Conservation (phyloP, 35 echinoderm and acorn worm genomes). For the Hemicentrotus pulcherrimus region DNA sequence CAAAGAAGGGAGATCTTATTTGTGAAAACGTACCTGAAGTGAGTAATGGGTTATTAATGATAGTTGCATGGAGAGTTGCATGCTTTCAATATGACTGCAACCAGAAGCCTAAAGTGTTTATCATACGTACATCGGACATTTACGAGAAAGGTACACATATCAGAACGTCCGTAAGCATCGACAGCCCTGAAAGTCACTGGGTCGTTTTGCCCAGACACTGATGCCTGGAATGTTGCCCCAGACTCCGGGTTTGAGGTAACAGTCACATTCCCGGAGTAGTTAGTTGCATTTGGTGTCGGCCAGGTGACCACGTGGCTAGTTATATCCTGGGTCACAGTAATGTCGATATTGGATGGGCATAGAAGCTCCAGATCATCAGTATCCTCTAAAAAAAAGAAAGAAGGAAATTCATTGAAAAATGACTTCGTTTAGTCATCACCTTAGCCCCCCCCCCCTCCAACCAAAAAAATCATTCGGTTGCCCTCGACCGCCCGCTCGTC, state of each 20-base stretch:
- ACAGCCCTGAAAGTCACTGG: neutral
- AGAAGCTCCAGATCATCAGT: neutral
- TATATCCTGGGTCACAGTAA: neutral
- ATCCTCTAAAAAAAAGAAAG: neutral
- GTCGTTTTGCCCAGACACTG: neutral
- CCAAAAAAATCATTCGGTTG: too few species aligned
- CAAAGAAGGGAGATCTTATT: neutral
- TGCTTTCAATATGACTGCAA: neutral
- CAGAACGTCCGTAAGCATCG: neutral
- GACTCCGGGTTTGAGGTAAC: neutral
- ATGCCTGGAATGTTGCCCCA: neutral
- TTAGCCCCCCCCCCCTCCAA: too few species aligned
- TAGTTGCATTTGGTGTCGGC: neutral
- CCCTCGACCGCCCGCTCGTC: too few species aligned
- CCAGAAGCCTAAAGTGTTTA: neutral
- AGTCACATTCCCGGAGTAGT: neutral
- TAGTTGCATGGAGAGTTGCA: too few species aligned
- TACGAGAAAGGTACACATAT: neutral
- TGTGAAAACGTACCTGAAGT: neutral
- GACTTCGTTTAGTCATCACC: too few species aligned
- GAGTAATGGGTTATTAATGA: too few species aligned
- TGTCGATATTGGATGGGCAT: neutral
- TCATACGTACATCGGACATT: constrained; percentile 9
- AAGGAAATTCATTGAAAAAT: too few species aligned
- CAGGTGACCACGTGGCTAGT: neutral